phyloP scores from a whole-genome alignment of 2,888 invertebrate species.

The Mechanitis mazaeus region DNA sequence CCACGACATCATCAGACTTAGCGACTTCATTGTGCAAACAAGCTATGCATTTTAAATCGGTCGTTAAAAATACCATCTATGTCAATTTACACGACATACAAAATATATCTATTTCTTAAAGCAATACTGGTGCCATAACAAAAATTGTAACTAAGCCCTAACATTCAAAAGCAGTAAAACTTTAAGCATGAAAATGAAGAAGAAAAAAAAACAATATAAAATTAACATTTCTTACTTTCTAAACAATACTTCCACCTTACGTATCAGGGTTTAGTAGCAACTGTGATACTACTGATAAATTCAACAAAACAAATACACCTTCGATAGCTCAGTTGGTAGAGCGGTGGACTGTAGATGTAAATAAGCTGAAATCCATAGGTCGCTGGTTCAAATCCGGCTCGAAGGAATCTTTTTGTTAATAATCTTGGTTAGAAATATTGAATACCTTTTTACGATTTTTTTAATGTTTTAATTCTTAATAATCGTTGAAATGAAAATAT shows the following conservation, averaged over 20 bases:
- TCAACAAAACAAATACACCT: conserved; percentile 32
- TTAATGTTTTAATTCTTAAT: neutral
- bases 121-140: too few relatives aligned
- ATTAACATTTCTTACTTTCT: neutral
- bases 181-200: too few relatives aligned
- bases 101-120: too few relatives aligned
- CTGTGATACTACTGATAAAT: conserved; percentile 3
- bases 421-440: conserved; percentile 14
- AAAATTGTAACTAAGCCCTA: too few relatives aligned
- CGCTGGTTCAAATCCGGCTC: conserved; percentile 80
- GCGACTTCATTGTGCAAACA: too few relatives aligned
- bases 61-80: too few relatives aligned
- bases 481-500: too few relatives aligned
- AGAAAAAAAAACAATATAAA: too few relatives aligned
- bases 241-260: neutral
- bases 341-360: conserved; percentile 61
- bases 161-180: too few relatives aligned
- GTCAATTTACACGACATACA: too few relatives aligned
- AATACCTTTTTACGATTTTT: neutral
- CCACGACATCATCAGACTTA: too few relatives aligned
- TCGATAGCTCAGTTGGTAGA: conserved; percentile 70
- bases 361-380: conserved; percentile 73
- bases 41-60: too few relatives aligned
- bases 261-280: neutral
- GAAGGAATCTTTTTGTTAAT: conserved; percentile 58